Base-by-base conservation (phyloP, 1,140 invertebrate species). In the Cotesia typhae region DNA sequence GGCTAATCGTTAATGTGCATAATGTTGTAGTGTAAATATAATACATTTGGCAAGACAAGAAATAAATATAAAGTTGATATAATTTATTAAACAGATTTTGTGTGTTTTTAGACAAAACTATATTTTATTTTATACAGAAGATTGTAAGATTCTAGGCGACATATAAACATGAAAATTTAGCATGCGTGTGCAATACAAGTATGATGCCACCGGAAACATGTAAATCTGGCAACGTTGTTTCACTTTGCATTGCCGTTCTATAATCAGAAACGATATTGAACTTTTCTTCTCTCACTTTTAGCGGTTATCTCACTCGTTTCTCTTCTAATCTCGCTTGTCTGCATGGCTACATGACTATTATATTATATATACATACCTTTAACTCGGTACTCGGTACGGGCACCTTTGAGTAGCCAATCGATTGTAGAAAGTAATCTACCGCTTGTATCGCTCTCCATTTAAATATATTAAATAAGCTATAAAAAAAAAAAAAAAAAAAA, bases 131-230 rank as follows among this genome's bases (percentile, higher is more conserved):
- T 28, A 28, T 28, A 28, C 3, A 28, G 1, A 28, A 28, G 28
- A 28, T 28, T 2, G 28, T 28, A 28, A 28, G 28, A 28, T 28
- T 28, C 4, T 57, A 57, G 20, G 10, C 5, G 41, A 47, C 7
- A 17, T n/a, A 53, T 20, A 37, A 37, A 38, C 52, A 68, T 55
- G 51, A 55, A 20, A 57, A 17, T 52, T n/a, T 14, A 36, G 55
- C n/a, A 20, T 20, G 17, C 12, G 5, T 57, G 17, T 57, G 28
- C 28, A 28, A 57, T 57, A n/a, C 3, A 57, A 12, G 17, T 47
- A 38, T 65, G 63, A 65, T 65, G 63, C 37, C 37, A 65, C 63
- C 63, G 63, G 63, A 65, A 65, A 65, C 63, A 38, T 36, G 63
- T 41, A 14, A 37, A 65, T 65, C 63, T 65, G 63, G 63, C 63